Conservation (phyloP, 2,888 invertebrate genomes). For the Leucophenga montana region DNA sequence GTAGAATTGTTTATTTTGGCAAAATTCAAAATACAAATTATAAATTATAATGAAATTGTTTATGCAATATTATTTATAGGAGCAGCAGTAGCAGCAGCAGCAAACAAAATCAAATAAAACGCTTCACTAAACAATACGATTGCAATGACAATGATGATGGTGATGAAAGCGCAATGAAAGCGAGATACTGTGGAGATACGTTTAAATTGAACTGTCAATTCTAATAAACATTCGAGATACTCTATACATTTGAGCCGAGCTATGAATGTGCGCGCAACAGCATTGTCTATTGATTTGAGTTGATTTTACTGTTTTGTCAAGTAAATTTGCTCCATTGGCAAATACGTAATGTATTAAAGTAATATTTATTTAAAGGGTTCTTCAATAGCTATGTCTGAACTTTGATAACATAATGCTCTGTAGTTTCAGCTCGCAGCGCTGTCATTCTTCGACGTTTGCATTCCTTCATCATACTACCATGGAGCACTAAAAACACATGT, state of each 20-base stretch:
- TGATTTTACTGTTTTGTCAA: background rate
- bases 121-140: background rate
- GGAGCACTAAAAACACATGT: no score
- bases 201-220: slow-evolving; percentile 25
- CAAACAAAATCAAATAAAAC: slow-evolving; percentile 18
- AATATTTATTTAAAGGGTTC: no score
- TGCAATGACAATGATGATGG: no score
- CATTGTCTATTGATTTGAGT: background rate
- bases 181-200: background rate
- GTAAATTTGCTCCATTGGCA: background rate
- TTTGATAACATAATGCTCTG: no score
- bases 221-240: slow-evolving; percentile 10
- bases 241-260: slow-evolving; percentile 4
- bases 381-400: no score
- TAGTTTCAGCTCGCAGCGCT: no score
- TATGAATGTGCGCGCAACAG: background rate
- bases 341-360: background rate
- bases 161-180: background rate
- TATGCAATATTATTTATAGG: background rate
- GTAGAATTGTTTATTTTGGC: slow-evolving; percentile 8
- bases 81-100: background rate
- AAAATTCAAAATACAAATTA: slow-evolving; percentile 12
- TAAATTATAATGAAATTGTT: slow-evolving; percentile 19
- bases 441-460: no score
- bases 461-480: no score